These are phyloP conservation scores for Microctonus hyperodae DNA, from an alignment of 2,888 invertebrate species.

Conservation along the genomic window DNA sequence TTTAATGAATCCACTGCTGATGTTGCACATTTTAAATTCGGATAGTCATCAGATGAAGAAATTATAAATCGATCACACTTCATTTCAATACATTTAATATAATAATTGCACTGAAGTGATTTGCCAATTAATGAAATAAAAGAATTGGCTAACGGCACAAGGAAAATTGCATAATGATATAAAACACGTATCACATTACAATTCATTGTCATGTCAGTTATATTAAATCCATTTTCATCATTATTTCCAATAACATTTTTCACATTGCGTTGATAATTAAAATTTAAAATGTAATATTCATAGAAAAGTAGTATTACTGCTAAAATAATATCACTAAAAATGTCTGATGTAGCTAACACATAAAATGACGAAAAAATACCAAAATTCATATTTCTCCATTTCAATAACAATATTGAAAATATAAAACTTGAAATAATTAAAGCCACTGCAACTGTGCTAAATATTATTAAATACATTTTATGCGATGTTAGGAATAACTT, in stretches of 20 bases:
- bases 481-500: background rate
- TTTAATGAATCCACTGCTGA: background rate
- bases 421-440: conserved; percentile 48
- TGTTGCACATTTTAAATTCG: conserved; percentile 8
- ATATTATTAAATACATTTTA: conserved; percentile 46
- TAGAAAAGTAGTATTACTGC: conserved; percentile 41
- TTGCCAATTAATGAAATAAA: conserved; percentile 55
- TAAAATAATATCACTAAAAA: conserved; percentile 44
- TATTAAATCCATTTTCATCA: conserved; percentile 15
- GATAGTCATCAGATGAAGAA: background rate
- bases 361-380: conserved; percentile 43
- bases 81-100: conserved; percentile 34
- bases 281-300: conserved; percentile 16
- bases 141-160: conserved; percentile 56
- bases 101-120: conserved; percentile 45
- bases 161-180: conserved; percentile 53
- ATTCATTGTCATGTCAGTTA: conserved; percentile 13
- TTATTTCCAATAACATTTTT: conserved; percentile 19
- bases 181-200: conserved; percentile 46
- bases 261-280: conserved; percentile 14
- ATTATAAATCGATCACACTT: conserved; percentile 34
- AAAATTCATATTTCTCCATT: conserved; percentile 39
- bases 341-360: conserved; percentile 49
- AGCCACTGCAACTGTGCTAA: conserved; percentile 44
- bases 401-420: conserved; percentile 45